Conservation (phyloP, 2,797 vertebrate species). For the Muraenolepis orangiensis region DNA sequence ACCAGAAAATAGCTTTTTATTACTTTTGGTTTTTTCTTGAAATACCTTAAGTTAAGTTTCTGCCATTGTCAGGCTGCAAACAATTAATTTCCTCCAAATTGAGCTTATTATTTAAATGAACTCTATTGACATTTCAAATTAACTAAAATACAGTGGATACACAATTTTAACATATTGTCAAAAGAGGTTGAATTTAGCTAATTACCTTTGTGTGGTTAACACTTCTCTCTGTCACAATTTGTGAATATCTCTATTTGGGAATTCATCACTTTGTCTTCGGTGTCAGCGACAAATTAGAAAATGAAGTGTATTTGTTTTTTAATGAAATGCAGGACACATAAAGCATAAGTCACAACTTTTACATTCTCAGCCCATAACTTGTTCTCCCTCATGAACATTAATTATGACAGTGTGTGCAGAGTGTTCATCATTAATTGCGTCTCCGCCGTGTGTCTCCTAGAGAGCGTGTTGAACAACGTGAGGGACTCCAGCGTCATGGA, state of each 20-base stretch:
- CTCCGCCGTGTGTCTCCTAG: conserved; percentile 66
- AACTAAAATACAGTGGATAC: background rate
- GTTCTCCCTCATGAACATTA: conserved; percentile 37
- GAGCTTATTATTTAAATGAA: background rate
- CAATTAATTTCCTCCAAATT: background rate
- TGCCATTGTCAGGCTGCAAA: background rate
- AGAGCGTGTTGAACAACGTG: conserved; percentile 99
- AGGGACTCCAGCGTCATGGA: conserved; percentile 99
- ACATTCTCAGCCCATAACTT: conserved; percentile 44
- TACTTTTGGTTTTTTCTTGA: conserved; percentile 5
- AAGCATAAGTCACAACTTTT: conserved; percentile 46
- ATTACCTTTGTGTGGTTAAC: conserved; percentile 16
- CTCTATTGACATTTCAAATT: background rate
- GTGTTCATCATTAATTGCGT: background rate
- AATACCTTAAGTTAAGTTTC: background rate
- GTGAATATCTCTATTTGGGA: conserved; percentile 1
- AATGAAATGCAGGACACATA: conserved; percentile 50
- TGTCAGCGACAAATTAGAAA: conserved; percentile 41
- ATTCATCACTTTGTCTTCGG: conserved; percentile 19
- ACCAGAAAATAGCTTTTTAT: background rate
- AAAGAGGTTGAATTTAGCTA: background rate
- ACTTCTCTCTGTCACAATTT: conserved; percentile 6
- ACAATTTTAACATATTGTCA: background rate
- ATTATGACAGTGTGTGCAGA: conserved; percentile 36
- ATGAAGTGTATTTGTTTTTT: conserved; percentile 44